Evolutionary conservation across 2,888 invertebrate genomes (phyloP).

Genomic region (Limnephilus marmoratus): DNA sequence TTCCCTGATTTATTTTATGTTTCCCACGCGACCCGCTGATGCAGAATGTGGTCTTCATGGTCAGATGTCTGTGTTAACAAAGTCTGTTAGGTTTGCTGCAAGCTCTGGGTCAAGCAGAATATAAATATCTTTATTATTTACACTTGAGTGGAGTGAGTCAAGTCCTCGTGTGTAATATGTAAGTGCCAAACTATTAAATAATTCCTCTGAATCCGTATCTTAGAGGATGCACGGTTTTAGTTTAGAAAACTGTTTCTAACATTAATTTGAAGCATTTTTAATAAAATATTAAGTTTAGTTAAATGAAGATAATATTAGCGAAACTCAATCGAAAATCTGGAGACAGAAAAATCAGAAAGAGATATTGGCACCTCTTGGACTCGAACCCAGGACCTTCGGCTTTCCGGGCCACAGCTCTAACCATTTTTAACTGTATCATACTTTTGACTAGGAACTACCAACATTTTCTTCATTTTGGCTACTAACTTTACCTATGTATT

Average conservation of each 20-base stretch:
- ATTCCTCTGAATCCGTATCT: not conserved
- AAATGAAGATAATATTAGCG: no score
- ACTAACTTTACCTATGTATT: no score
- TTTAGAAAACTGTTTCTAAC: not conserved
- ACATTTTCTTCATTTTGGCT: no score
- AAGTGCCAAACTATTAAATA: not conserved
- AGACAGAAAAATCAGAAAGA: no score
- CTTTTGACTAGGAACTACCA: no score
- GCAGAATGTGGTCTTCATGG: constrained; percentile 5
- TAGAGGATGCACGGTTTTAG: not conserved
- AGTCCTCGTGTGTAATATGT: not conserved
- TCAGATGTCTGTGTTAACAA: not conserved
- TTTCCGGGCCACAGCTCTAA: no score
- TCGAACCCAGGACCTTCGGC: no score
- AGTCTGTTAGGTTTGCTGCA: not conserved
- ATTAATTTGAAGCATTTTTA: not conserved
- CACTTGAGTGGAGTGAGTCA: not conserved
- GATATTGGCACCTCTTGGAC: no score
- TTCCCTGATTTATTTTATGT: not conserved
- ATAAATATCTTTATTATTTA: not conserved
- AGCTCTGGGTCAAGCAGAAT: not conserved
- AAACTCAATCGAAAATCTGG: no score
- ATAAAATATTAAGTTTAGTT: not conserved
- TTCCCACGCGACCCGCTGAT: not conserved
- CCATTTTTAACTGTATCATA: no score